Percentiles rank a stretch among this genome's conserved stretches.
Evolutionary conservation across 2,888 invertebrate genomes (phyloP).

Genomic region (Plagiodera versicolora): DNA sequence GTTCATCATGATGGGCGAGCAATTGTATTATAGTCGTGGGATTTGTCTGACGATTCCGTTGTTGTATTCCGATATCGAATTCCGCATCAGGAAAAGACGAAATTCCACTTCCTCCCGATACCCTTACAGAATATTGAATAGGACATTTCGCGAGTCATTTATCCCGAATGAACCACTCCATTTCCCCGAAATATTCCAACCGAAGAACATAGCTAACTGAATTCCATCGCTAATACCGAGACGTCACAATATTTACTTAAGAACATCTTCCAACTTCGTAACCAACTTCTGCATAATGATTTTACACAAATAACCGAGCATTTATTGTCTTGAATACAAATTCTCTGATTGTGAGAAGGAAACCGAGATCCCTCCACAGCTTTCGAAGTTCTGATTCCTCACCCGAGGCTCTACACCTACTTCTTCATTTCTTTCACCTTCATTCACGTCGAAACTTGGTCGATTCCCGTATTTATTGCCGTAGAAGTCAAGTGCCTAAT

Average conservation of each 20-base stretch:
- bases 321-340: neutral
- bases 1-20: neutral
- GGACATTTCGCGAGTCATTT: neutral
- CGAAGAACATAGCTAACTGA: neutral
- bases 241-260: neutral
- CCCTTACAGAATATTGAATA: neutral
- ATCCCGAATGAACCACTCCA: neutral
- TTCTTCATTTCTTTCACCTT: too few relatives aligned
- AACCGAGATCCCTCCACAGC: neutral
- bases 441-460: neutral
- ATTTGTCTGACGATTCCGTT: neutral
- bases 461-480: neutral
- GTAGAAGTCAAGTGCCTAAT: neutral
- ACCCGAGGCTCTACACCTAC: neutral
- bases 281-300: neutral
- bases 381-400: neutral
- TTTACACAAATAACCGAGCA: neutral
- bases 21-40: neutral
- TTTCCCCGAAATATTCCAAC: neutral
- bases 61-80: neutral
- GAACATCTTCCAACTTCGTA: neutral
- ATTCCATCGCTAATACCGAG: neutral
- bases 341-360: neutral
- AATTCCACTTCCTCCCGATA: neutral
- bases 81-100: neutral